phyloP scores from a whole-genome alignment of 2,113 vertebrate species.

The Phyllostomus discolor region DNA sequence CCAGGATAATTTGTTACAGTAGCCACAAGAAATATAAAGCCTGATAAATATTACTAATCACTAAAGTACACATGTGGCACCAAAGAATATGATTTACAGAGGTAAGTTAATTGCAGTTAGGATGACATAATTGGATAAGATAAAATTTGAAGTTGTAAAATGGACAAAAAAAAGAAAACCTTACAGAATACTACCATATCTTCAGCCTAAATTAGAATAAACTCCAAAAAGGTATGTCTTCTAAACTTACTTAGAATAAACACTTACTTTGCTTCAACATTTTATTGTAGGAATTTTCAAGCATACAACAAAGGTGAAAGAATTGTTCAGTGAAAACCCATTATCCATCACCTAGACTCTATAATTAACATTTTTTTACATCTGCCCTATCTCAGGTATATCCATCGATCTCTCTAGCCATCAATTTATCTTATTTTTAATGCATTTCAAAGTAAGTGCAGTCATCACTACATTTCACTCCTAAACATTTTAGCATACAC shows the following conservation, averaged over 20 bases:
- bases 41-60: not conserved
- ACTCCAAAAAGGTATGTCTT: not conserved
- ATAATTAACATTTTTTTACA: not conserved
- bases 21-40: not conserved
- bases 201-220: slow-evolving; percentile 11
- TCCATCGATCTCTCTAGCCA: not conserved
- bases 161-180: not conserved
- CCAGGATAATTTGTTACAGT: not conserved
- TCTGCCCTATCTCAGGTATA: not conserved
- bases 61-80: not conserved
- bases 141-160: slow-evolving; percentile 17
- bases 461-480: not conserved
- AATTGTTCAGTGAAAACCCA: not conserved
- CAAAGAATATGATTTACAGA: not conserved
- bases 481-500: not conserved
- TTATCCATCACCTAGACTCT: not conserved
- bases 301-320: not conserved
- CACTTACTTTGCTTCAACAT: not conserved
- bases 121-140: not conserved
- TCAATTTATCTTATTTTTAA: not conserved
- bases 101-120: not conserved
- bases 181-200: not conserved
- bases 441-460: not conserved
- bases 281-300: slow-evolving; percentile 9
- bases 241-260: slow-evolving; percentile 23